phyloP scores from a whole-genome alignment of 2,888 invertebrate species.

The Pasiphila rectangulata region DNA sequence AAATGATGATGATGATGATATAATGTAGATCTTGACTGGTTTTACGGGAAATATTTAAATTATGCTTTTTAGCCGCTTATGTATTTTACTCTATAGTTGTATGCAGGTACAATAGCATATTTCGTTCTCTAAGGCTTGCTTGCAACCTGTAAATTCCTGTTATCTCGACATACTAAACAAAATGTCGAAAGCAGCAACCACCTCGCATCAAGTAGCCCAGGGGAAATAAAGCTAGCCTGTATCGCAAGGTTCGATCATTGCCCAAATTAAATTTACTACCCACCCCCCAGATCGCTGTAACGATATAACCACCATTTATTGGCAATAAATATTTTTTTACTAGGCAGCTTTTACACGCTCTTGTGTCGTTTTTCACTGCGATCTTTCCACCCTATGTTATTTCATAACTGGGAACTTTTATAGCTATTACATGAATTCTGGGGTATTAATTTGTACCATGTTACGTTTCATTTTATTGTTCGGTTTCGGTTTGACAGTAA shows the following conservation, averaged over 20 bases:
- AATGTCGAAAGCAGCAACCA: conserved; percentile 9
- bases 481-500: conserved; percentile 8
- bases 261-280: conserved; percentile 69
- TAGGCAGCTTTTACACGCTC: conserved; percentile 52
- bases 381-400: conserved; percentile 47
- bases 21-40: too few species aligned
- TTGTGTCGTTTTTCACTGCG: conserved; percentile 47
- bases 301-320: conserved; percentile 64
- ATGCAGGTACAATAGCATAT: too few species aligned
- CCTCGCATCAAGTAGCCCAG: conserved; percentile 38
- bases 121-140: too few species aligned
- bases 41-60: too few species aligned
- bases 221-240: conserved; percentile 47
- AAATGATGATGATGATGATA: too few species aligned
- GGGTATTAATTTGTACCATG: conserved; percentile 41
- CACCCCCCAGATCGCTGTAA: conserved; percentile 54
- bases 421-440: conserved; percentile 38
- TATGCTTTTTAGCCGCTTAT: too few species aligned
- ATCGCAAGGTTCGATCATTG: conserved; percentile 47
- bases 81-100: too few species aligned
- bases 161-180: conserved; percentile 1
- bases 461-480: conserved; percentile 20
- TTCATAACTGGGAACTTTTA: conserved; percentile 45
- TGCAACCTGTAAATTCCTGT: conserved; percentile 1
- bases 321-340: conserved; percentile 70